Evolutionary conservation across 2,797 vertebrate species (phyloP), one percentile per base, ranked within the genome.

Genomic region (Pseudochromis fuscus): DNA sequence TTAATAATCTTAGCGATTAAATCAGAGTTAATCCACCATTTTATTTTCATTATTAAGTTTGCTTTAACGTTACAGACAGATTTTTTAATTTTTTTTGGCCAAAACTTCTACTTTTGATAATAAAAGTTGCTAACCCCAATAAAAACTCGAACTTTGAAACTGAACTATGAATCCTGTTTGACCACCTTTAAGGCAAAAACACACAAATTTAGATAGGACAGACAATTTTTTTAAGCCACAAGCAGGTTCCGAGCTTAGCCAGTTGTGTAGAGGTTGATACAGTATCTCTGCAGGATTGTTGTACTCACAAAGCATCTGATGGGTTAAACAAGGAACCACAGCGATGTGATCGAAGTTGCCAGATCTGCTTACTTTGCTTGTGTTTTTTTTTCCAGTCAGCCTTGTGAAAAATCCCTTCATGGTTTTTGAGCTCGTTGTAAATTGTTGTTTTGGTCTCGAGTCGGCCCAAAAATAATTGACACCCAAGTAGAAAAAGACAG

Each of bases 401-500:
- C 7, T 35, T 16, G 15, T 24, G 23, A 58, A 57, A 40, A 49
- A 23, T 3, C 3, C 25, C 38, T n/a, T 52, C 3, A 16, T 56
- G 24, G 31, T 48, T 74, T 77, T 75, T 56, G 28, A 51, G 58
- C 53, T 21, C 28, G 16, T 33, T 49, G 45, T 63, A 55, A 75
- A 69, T 70, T 59, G 28, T 49, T 21, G 40, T 24, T 56, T 48
- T 60, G 25, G 46, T 67, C 55, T 35, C 5, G 27, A 50, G 59
- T 12, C 53, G 49, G 33, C 38, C 33, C 49, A 42, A 78, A n/a
- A 75, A 75, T 57, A 76, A 86, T 76, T 25, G 1, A 64, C 50
- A 37, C 12, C n/a, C 6, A 24, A 59, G 65, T 49, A n/a, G 50
- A 60, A 73, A 76, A 64, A 73, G 75, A 75, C 66, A 59, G 40